Evolutionary conservation across 2,113 vertebrate genomes (phyloP), one percentile per base, ranked within the genome.

Genomic region (Dipodomys stephensi): DNA sequence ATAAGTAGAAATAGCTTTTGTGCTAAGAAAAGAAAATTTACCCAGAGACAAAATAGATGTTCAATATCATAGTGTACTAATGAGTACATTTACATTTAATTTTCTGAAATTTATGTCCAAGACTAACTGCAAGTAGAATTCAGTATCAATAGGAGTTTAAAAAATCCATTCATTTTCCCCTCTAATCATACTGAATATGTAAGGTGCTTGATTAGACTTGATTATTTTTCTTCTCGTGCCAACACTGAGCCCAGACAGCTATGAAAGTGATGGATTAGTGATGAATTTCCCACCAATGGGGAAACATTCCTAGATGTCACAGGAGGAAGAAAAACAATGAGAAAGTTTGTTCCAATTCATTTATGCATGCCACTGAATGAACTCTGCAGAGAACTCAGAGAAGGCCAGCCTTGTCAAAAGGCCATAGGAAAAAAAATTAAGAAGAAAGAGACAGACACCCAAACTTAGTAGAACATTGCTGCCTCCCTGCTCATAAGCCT

Each of bases 41-140:
- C 96, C 93, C 93, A 96, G 82, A 94, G 94, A 94, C 92, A 97
- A 97, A 96, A 94, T 64, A 97, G 86, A 88, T 96, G 95, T 96
- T 95, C 90, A 35, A 87, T 97, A 97, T 90, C 96, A 95, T 62
- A 91, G 79, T 92, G 83, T 44, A 93, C 71, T 98, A 98, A 98
- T 97, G 96, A 98, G 95, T 96, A 97, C 84, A 98, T 98, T 98
- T 97, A 97, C 97, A 98, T 97, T 96, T 0, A 95, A 90, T 97
- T 98, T 97, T 96, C 94, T 96, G 95, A 98, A 98, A 27, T 94
- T 20, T 94, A 91, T 81, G 72, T 92, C 94, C 2, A 96, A 94
- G 86, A 83, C 84, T 77, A 97, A 96, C 88, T 82, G 71, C 90
- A 97, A 97, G 60, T 83, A 95, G 94, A 96, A 96, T 95, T 96